Evolutionary conservation across 2,797 vertebrate species (phyloP).

Genomic region (Micropoecilia bifurca): DNA sequence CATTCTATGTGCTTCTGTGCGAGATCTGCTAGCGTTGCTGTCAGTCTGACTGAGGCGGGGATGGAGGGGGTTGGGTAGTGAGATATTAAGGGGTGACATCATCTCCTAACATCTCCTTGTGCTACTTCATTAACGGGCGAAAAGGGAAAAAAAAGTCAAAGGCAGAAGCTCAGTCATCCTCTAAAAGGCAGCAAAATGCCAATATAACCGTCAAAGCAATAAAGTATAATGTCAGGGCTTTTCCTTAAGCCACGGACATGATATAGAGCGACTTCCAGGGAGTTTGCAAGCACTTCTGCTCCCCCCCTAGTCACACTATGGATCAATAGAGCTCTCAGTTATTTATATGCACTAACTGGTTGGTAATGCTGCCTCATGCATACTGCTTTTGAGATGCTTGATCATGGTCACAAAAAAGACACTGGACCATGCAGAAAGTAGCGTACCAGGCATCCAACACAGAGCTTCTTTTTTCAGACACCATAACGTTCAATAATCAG

Average conservation of each 20-base stretch:
- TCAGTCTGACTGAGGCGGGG: slow-evolving; percentile 48
- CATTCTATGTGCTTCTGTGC: slow-evolving; percentile 34
- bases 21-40: slow-evolving; percentile 38
- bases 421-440: slow-evolving; percentile 46
- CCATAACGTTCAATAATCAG: slow-evolving; percentile 56
- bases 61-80: slow-evolving; percentile 44
- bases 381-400: slow-evolving; percentile 66
- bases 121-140: slow-evolving; percentile 70
- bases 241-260: slow-evolving; percentile 67
- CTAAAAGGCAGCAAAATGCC: slow-evolving; percentile 77
- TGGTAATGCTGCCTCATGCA: slow-evolving; percentile 63
- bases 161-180: slow-evolving; percentile 68
- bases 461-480: slow-evolving; percentile 45
- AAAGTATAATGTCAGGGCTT: slow-evolving; percentile 77
- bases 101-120: slow-evolving; percentile 68
- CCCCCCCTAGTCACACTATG: slow-evolving; percentile 64
- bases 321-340: slow-evolving; percentile 76
- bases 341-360: slow-evolving; percentile 72
- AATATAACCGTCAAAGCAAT: slow-evolving; percentile 75
- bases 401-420: slow-evolving; percentile 64
- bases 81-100: slow-evolving; percentile 70
- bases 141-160: slow-evolving; percentile 72
- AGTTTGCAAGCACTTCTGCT: slow-evolving; percentile 72
- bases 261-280: slow-evolving; percentile 71
- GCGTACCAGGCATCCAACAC: slow-evolving; percentile 55